Evolutionary conservation across 1,140 invertebrate genomes (phyloP).

Genomic region (Diorhabda carinulata): DNA sequence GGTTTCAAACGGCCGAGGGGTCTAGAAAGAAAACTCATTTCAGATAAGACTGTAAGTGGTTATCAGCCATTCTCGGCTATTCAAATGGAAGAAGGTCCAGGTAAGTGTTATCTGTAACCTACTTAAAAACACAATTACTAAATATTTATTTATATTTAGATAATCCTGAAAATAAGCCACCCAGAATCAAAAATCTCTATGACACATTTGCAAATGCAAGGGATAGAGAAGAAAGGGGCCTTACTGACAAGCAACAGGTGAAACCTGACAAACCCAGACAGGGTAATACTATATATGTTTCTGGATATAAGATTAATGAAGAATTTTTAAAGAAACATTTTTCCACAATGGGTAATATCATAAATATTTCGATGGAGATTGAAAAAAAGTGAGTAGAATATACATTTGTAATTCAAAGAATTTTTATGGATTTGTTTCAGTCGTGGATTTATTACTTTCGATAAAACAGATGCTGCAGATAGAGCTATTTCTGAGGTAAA

Average conservation of each 20-base stretch:
- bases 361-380: slow-evolving; percentile 86
- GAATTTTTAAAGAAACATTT: slow-evolving; percentile 79
- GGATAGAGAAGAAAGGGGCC: slow-evolving; percentile 57
- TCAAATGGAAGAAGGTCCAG: slow-evolving; percentile 64
- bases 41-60: slow-evolving; percentile 69
- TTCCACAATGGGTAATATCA: slow-evolving; percentile 71
- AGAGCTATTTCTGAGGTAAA: slow-evolving; percentile 76
- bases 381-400: slow-evolving; percentile 70
- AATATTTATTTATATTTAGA: neutral
- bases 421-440: slow-evolving; percentile 51
- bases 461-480: slow-evolving; percentile 80
- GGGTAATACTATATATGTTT: slow-evolving; percentile 84
- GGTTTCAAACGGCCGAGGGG: slow-evolving; percentile 56
- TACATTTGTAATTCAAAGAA: neutral
- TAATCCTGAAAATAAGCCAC: slow-evolving; percentile 50
- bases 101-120: slow-evolving; percentile 27
- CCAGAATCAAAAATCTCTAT: slow-evolving; percentile 74
- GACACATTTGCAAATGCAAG: slow-evolving; percentile 84
- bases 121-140: no score
- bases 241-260: slow-evolving; percentile 52
- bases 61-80: slow-evolving; percentile 88
- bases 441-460: slow-evolving; percentile 91
- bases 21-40: slow-evolving; percentile 75
- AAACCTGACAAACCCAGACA: slow-evolving; percentile 64
- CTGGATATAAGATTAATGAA: slow-evolving; percentile 76